Evolutionary conservation across 2,113 vertebrate genomes (phyloP).

Genomic region (Orcinus orca): DNA sequence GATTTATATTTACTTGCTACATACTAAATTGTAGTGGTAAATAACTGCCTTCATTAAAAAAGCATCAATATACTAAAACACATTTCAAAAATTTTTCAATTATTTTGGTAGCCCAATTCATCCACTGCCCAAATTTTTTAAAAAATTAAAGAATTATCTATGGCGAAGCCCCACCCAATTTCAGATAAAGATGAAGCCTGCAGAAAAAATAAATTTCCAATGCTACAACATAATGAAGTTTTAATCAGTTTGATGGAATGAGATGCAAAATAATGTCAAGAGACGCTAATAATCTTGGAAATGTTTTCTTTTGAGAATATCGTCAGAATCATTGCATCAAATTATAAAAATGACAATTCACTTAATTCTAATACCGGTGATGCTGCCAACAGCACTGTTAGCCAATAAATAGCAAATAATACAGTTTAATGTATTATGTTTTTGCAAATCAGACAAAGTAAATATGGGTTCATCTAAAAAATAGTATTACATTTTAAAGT

Average conservation of each 20-base stretch:
- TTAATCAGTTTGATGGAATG: not conserved
- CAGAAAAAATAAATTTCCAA: not conserved
- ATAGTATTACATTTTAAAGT: constrained; percentile 19
- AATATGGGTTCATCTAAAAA: not conserved
- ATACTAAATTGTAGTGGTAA: not conserved
- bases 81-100: not conserved
- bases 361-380: not conserved
- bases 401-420: constrained; percentile 7
- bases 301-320: not conserved
- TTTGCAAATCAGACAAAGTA: constrained; percentile 29
- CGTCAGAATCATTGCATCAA: not conserved
- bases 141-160: not conserved
- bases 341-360: constrained; percentile 32
- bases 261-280: not conserved
- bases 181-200: not conserved
- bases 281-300: not conserved
- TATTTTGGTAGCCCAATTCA: not conserved
- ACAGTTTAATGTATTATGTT: not conserved
- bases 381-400: not conserved
- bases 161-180: not conserved
- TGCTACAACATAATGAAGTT: not conserved
- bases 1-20: not conserved
- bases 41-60: not conserved
- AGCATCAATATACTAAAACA: not conserved
- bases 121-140: not conserved